phyloP scores from a whole-genome alignment of 2,888 invertebrate species.

The Pterostichus niger region DNA sequence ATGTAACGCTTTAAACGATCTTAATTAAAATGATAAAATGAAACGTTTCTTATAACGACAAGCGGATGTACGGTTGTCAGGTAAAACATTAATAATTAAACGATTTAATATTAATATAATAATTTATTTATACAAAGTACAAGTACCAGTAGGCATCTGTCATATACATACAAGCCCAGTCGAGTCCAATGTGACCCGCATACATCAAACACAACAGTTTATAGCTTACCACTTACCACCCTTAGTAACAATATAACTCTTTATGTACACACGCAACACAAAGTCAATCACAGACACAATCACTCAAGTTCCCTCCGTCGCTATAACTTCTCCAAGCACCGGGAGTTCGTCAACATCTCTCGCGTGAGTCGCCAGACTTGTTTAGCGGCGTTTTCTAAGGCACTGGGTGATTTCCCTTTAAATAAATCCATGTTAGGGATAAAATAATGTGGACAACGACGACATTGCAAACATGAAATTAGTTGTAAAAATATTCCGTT shows the following conservation, averaged over 20 bases:
- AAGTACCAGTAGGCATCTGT: conserved; percentile 52
- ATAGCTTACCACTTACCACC: conserved; percentile 7
- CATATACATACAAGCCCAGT: conserved; percentile 37
- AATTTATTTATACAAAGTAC: conserved; percentile 66
- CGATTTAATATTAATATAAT: conserved; percentile 56
- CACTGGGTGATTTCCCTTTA: conserved; percentile 93
- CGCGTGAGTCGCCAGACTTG: conserved; percentile 95
- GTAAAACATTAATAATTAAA: conserved; percentile 63
- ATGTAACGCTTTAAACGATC: not conserved
- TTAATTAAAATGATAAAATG: conserved; percentile 34
- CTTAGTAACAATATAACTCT: not conserved
- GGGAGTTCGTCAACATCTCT: conserved; percentile 93
- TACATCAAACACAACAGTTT: conserved; percentile 19
- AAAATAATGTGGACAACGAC: conserved; percentile 97
- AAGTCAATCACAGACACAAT: conserved; percentile 48
- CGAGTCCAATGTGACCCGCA: conserved; percentile 8
- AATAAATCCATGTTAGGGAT: conserved; percentile 95
- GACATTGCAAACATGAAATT: conserved; percentile 97
- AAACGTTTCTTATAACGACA: conserved; percentile 30
- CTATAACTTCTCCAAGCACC: conserved; percentile 94
- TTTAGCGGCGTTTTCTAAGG: conserved; percentile 95
- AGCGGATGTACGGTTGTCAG: conserved; percentile 60
- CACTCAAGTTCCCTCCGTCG: conserved; percentile 51
- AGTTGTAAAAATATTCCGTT: conserved; percentile 96
- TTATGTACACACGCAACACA: conserved; percentile 42